Base-by-base conservation (phyloP, 2,797 vertebrate genomes). In the Pteronotus mesoamericanus region DNA sequence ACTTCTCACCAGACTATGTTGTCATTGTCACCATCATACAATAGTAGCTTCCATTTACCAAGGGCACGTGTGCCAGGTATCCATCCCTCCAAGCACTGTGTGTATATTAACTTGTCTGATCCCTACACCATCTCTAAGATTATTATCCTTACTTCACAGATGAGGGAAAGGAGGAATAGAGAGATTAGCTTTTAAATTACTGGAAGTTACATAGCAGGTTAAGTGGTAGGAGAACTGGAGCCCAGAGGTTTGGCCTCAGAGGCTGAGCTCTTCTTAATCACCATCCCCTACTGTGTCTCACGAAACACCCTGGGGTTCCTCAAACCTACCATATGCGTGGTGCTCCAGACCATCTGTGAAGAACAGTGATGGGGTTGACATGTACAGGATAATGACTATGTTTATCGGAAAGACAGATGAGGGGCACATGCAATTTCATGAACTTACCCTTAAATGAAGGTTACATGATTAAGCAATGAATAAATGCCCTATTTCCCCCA, bases 381-480 rank as follows among this genome's bases (percentile, higher is more conserved):
- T 19, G 5, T 19, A 55, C 5, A 94, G 37, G 22, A 55, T 32
- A 88, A 57, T 61, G 55, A 37, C 55, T 61, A 93, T 85, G 55
- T 44, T 77, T n/a, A 59, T 37, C 9, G 77, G 51, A 80, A 64
- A 85, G 69, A 89, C 32, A 91, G 14, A 91, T n/a, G 12, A 83
- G 14, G 42, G 44, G 8, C 34, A 32, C 11, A 42, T 34, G 24
- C 53, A 48, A 68, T 10, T 42, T 22, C 53, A 89, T 32, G 9
- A 37, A 15, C 15, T 91, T 68, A 84, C 15, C 29, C 55, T 72
- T 79, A 80, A 51, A 42, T 53, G 0, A 0, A 80, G 44, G 11
- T 61, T 51, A 96, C 14, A 84, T 46, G 94, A 83, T 69, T 12
- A 75, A 82, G 46, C 55, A 86, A 79, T 86, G 91, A 86, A 37